Percentiles rank a stretch among this genome's conserved stretches.
These are phyloP conservation scores for Chrysocyon brachyurus DNA, from an alignment of 2,797 vertebrate genomes.

Conservation along the genomic window DNA sequence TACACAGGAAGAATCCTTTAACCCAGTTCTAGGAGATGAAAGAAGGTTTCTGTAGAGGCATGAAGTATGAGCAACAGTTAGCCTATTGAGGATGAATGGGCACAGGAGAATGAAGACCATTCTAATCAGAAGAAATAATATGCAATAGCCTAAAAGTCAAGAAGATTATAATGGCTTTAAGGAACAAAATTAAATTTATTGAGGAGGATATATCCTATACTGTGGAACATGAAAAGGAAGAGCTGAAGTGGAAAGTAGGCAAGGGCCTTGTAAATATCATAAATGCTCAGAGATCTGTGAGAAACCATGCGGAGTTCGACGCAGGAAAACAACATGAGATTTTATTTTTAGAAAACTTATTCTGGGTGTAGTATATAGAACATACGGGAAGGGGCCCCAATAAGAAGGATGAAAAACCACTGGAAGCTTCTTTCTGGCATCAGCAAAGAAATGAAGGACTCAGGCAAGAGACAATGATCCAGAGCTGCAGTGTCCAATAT, in stretches of 20 bases:
- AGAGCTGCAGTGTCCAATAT: not conserved
- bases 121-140: not conserved
- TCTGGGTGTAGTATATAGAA: not conserved
- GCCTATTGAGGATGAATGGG: not conserved
- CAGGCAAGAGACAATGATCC: not conserved
- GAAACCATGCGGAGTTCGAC: not conserved
- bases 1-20: not conserved
- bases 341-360: slow-evolving; percentile 58
- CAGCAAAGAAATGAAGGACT: not conserved
- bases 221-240: not conserved
- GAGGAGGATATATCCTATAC: not conserved
- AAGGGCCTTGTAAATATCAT: slow-evolving; percentile 5
- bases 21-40: not conserved
- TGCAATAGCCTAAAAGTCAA: not conserved
- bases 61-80: not conserved
- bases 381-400: not conserved
- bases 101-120: not conserved
- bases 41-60: not conserved
- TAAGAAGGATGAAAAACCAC: not conserved
- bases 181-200: not conserved
- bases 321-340: slow-evolving; percentile 34
- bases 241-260: not conserved
- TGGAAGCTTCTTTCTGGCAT: not conserved
- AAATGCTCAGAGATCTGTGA: not conserved
- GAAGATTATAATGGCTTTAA: not conserved